Evolutionary conservation across 2,888 invertebrate species (phyloP).

Genomic region (Orthosia cruda): DNA sequence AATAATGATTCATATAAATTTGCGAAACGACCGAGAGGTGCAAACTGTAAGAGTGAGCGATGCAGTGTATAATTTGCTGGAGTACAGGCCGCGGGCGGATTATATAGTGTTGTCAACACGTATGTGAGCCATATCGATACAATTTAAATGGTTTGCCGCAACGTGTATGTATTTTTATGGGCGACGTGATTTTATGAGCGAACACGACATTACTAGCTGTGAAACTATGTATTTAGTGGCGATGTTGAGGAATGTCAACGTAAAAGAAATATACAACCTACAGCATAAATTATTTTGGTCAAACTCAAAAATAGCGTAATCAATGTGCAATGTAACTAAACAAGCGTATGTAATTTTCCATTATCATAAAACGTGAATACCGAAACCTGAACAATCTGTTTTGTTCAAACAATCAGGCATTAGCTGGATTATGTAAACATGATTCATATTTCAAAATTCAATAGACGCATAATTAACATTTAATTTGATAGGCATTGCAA

Average conservation of each 20-base stretch:
- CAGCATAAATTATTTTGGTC: background rate
- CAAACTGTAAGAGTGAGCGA: conserved; percentile 85
- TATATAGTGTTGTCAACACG: conserved; percentile 73
- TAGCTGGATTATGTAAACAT: conserved; percentile 52
- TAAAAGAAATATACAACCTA: background rate
- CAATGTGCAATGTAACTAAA: background rate
- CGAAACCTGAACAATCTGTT: conserved; percentile 40
- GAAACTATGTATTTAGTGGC: conserved; percentile 35
- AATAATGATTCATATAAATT: conserved; percentile 88
- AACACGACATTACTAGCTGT: conserved; percentile 25
- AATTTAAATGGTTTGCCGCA: conserved; percentile 56
- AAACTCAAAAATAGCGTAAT: background rate
- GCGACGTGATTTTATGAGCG: conserved; percentile 46
- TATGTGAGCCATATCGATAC: conserved; percentile 66
- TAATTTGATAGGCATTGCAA: conserved; percentile 54
- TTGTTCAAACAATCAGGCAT: conserved; percentile 52
- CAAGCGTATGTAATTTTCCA: conserved; percentile 20
- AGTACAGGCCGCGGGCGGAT: conserved; percentile 80
- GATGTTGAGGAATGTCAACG: conserved; percentile 11
- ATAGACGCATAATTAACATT: conserved; percentile 52
- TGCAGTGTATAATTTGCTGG: conserved; percentile 83
- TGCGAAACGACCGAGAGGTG: conserved; percentile 87
- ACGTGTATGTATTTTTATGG: conserved; percentile 64
- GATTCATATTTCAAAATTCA: conserved; percentile 57
- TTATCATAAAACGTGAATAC: conserved; percentile 26